A percentile compares a stretch with the other conserved stretches of the same genome.
Evolutionary conservation across 2,888 invertebrate species (phyloP).

Genomic region (Drosophila birchii): DNA sequence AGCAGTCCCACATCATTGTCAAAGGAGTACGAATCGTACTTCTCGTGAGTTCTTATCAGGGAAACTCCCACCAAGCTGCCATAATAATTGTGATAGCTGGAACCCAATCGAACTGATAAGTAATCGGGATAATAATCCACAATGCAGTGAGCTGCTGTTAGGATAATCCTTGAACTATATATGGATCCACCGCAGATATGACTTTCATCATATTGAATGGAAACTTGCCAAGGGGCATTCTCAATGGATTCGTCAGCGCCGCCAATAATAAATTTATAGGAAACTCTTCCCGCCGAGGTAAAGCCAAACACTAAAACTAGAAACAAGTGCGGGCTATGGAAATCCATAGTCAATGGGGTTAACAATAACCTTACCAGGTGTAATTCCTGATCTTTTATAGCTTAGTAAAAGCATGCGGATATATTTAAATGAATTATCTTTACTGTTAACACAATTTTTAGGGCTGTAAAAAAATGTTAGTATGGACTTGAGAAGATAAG

Average conservation of each 20-base stretch:
- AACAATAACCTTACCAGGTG: background rate
- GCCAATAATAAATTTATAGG: background rate
- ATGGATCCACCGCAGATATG: conserved; percentile 22
- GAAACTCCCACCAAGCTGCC: conserved; percentile 3
- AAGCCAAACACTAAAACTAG: background rate
- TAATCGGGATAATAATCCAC: background rate
- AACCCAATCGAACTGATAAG: conserved; percentile 4
- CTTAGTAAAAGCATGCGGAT: background rate
- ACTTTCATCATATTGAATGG: background rate
- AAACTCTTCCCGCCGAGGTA: background rate
- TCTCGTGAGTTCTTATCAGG: background rate
- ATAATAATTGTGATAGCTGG: background rate
- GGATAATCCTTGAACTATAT: conserved; percentile 3
- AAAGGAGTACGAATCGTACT: conserved; percentile 4
- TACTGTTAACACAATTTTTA: background rate
- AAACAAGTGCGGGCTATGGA: background rate
- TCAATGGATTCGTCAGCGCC: conserved; percentile 1
- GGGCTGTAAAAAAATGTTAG: background rate
- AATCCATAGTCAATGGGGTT: background rate
- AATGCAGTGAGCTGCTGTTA: conserved; percentile 18
- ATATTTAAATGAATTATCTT: background rate
- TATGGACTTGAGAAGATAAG: background rate
- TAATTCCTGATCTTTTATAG: conserved; percentile 3
- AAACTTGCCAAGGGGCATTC: conserved; percentile 22
- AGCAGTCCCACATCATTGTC: conserved; percentile 21